Percentiles rank a stretch among this genome's conserved stretches.
These are phyloP conservation scores for Apodemia duryi DNA, from an alignment of 2,888 invertebrate species.

Conservation along the genomic window DNA sequence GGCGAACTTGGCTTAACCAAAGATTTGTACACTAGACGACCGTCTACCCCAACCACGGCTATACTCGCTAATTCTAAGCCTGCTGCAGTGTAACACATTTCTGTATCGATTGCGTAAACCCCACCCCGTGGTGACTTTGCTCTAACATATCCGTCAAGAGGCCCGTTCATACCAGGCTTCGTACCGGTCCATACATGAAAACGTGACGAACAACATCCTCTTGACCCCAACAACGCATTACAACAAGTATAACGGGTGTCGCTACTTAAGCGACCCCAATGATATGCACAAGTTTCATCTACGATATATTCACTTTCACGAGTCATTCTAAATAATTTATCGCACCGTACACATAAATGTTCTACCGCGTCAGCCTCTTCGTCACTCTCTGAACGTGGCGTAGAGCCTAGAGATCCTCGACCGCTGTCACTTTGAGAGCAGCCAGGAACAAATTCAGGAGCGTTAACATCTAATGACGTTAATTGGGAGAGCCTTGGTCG, in stretches of 20 bases:
- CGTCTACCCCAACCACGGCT: slow-evolving; percentile 88
- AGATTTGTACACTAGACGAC: slow-evolving; percentile 88
- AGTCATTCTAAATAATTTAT: slow-evolving; percentile 84
- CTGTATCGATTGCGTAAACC: slow-evolving; percentile 95
- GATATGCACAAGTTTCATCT: slow-evolving; percentile 89
- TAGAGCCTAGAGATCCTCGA: slow-evolving; percentile 74
- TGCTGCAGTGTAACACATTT: slow-evolving; percentile 95
- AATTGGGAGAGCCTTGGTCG: slow-evolving; percentile 56
- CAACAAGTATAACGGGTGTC: slow-evolving; percentile 83
- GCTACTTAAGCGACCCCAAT: slow-evolving; percentile 89
- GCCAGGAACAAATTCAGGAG: slow-evolving; percentile 82
- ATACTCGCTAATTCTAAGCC: slow-evolving; percentile 94
- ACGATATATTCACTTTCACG: slow-evolving; percentile 85
- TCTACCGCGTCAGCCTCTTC: slow-evolving; percentile 78
- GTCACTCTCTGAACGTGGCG: slow-evolving; percentile 77
- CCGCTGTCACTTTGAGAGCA: slow-evolving; percentile 74
- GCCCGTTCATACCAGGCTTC: slow-evolving; percentile 85
- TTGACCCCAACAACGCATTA: slow-evolving; percentile 60
- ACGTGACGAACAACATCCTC: slow-evolving; percentile 82
- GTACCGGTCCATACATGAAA: slow-evolving; percentile 90
- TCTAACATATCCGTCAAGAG: slow-evolving; percentile 82
- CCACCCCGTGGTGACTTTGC: slow-evolving; percentile 77
- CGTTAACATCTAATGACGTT: slow-evolving; percentile 81
- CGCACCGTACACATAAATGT: slow-evolving; percentile 86
- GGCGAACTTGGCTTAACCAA: slow-evolving; percentile 92